Base-by-base conservation (phyloP, 1,140 invertebrate genomes). In the Proales similis region DNA sequence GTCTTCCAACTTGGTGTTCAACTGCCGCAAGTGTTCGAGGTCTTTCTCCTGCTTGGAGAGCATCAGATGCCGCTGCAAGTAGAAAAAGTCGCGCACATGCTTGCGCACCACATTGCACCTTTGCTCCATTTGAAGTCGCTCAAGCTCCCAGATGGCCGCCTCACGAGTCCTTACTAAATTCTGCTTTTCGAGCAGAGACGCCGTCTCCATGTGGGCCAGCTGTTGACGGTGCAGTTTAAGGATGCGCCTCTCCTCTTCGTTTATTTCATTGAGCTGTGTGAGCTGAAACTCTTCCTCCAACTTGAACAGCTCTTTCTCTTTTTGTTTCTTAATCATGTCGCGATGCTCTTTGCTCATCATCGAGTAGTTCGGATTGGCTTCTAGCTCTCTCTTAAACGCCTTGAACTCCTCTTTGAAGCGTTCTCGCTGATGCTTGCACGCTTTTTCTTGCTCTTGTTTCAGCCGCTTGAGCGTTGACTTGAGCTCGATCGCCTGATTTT, bases 331-430 rank as follows among this genome's bases (percentile, higher is more conserved):
- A 1, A 57, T 4, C 20, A 57, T 19, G 12, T 57, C 51, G 29
- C 51, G 17, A 14, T 57, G 51, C 26, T 57, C 51, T 57, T 57
- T 57, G 4, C 36, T 3, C 51, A 57, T 42, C 9, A 57, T 11
- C 32, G 45, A 11, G 32, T 57, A 42, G 45, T 22, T 42, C 32
- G 51, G 45, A 42, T 57, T 57, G 9, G 51, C 27, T 39, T 57
- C 51, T 2, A 57, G 7, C 22, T 57, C 51, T 43, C 45, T 57
- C 45, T 57, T 57, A 17, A 57, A 57, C 20, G 45, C 3, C n/a
- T 57, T 57, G 24, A 57, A 57, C 20, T 57, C 51, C 19, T 57
- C 51, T 57, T 57, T 57, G 11, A 57, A 57, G 39, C 45, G 51
- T 30, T 57, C 51, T 2, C 51, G 36, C 12, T 57, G 45, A 12